These are phyloP conservation scores for Eurosta solidaginis DNA, from an alignment of 1,140 invertebrate species.

Conservation along the genomic window DNA sequence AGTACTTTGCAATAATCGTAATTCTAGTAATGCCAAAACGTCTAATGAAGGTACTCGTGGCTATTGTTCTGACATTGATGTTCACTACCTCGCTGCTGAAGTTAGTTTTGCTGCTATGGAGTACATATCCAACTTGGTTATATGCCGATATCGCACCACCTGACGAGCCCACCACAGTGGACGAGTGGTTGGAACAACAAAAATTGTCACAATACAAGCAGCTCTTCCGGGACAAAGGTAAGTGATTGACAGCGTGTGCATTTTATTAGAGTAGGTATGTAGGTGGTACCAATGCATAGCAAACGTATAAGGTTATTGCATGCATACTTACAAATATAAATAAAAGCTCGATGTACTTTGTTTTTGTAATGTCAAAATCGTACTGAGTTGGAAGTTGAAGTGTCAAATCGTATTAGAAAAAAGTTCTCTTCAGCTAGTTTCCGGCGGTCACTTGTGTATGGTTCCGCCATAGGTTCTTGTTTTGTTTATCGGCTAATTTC, in stretches of 20 bases:
- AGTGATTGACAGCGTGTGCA: constrained; percentile 45
- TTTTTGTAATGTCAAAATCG: too few species aligned
- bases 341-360: too few species aligned
- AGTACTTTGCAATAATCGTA: background rate
- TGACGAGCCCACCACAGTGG: constrained; percentile 58
- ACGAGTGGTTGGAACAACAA: constrained; percentile 74
- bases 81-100: constrained; percentile 57
- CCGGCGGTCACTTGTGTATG: too few species aligned
- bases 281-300: too few species aligned
- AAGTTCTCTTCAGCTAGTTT: too few species aligned
- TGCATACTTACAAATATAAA: too few species aligned
- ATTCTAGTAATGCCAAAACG: constrained; percentile 49
- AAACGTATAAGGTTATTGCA: too few species aligned
- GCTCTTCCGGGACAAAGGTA: constrained; percentile 73
- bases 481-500: background rate
- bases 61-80: constrained; percentile 57
- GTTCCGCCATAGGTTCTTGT: too few species aligned
- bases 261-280: background rate
- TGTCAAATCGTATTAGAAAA: too few species aligned
- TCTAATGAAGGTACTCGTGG: constrained; percentile 49
- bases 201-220: constrained; percentile 70
- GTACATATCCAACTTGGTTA: constrained; percentile 42
- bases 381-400: too few species aligned
- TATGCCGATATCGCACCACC: constrained; percentile 31
- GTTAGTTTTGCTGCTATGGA: constrained; percentile 56